Base-by-base conservation (phyloP, 30 jellyfish, hydroid and myxozoan species). In the Cassiopea xamachana region DNA sequence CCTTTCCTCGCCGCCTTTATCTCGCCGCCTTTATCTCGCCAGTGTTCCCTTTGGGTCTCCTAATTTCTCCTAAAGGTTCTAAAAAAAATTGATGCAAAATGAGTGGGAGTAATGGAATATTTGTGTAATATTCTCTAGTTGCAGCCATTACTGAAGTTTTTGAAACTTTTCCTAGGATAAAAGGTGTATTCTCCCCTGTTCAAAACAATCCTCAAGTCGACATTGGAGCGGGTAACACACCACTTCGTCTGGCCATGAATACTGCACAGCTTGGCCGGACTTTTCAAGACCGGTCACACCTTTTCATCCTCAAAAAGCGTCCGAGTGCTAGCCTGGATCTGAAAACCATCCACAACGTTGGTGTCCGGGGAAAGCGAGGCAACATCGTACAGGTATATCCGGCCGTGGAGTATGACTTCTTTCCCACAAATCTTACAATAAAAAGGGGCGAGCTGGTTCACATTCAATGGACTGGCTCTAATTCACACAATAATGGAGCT, bases 251-350 rank as follows among this genome's bases (percentile, higher is more conserved):
- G 10, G 99, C 99, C 16, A 92, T 96, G 67, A 96, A 96, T 81
- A 96, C 99, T 1, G 99, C 99, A 17, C 99, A 96, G 86, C 89
- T n/a, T 86, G 99, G 99, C 60, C 97, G 99, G 59, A 96, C 99
- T n/a, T 96, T 96, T 87, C 98, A 96, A 82, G 99, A 96, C 80
- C 96, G 99, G 46, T 46, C 98, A 2, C 99, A 96, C 82, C 64
- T 96, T 27, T 96, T 96, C 81, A 43, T 47, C 44, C 75, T 96
- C 1, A 79, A 62, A 39, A 78, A 83, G 58, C 90, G 99, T 55
- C 98, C 97, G 17, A 74, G 79, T 14, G 15, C 83, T 39, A 78
- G 90, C 80, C 97, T 83, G 69, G 93, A 90, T 43, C 48, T 84
- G 13, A 83, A 77, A 87, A 83, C 90, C 39, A 88, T 93, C 46